Evolutionary conservation across 2,888 invertebrate genomes (phyloP).

Genomic region (Sabellastarte sp.): DNA sequence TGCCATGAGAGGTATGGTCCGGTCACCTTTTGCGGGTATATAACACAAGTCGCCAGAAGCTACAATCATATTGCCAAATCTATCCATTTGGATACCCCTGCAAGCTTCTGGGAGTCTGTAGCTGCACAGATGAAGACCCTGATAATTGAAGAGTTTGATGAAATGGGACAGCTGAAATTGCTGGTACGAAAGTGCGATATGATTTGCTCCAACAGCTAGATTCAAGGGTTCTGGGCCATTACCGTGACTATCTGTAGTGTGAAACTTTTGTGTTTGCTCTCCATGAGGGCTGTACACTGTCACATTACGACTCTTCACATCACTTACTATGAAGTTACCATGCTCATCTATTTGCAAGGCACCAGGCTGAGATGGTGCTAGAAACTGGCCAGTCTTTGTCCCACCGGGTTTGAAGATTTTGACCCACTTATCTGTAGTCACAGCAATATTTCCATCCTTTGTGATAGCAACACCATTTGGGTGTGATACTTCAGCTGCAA

Average conservation of each 20-base stretch:
- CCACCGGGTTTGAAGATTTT: neutral
- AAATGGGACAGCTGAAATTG: neutral
- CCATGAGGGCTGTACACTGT: neutral
- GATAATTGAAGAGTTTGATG: neutral
- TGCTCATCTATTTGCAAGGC: neutral
- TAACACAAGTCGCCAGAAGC: neutral
- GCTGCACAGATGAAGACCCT: neutral
- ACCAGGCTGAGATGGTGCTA: neutral
- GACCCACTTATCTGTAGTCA: neutral
- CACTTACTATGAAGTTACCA: neutral
- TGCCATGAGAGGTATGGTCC: neutral
- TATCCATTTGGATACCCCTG: neutral
- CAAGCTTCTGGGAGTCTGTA: neutral
- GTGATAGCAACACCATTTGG: neutral
- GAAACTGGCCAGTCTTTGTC: neutral
- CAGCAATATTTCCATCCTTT: neutral
- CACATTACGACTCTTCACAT: neutral
- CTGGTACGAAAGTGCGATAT: neutral
- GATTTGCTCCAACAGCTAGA: neutral
- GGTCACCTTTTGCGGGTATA: neutral
- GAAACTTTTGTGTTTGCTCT: neutral
- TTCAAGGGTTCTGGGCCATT: neutral
- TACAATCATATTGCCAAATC: neutral
- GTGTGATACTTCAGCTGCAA: neutral
- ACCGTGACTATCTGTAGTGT: neutral